Evolutionary conservation across 2,888 invertebrate species (phyloP).

Genomic region (Pogonocherus hispidulus): DNA sequence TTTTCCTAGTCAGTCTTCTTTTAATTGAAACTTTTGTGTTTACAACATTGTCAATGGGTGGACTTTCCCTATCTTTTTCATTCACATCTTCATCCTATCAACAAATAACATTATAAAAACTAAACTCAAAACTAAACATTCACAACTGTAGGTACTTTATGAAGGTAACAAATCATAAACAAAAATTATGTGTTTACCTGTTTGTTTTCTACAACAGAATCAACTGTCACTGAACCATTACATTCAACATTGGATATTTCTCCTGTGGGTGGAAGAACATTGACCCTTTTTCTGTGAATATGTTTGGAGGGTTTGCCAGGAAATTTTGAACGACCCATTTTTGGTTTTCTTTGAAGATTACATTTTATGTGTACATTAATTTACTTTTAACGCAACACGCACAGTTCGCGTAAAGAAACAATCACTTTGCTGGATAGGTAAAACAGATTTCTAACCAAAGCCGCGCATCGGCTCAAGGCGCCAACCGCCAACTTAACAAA

Average conservation of each 20-base stretch:
- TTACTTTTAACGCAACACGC: slow-evolving; percentile 61
- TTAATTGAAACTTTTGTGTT: slow-evolving; percentile 65
- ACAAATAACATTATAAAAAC: slow-evolving; percentile 17
- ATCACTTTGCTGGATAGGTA: slow-evolving; percentile 36
- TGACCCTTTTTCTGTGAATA: slow-evolving; percentile 87
- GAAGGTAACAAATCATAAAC: slow-evolving; percentile 32
- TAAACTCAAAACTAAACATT: background rate
- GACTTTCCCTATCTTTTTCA: slow-evolving; percentile 70
- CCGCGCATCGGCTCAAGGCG: background rate
- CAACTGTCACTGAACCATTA: slow-evolving; percentile 63
- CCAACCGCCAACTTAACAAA: background rate
- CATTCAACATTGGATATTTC: slow-evolving; percentile 61
- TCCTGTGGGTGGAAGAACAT: slow-evolving; percentile 76
- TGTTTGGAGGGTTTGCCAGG: slow-evolving; percentile 91
- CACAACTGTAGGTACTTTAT: background rate
- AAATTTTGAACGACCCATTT: slow-evolving; percentile 87
- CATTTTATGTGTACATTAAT: slow-evolving; percentile 59
- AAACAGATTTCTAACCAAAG: slow-evolving; percentile 22
- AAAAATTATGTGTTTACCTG: slow-evolving; percentile 63
- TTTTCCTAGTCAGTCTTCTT: slow-evolving; percentile 58
- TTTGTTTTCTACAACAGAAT: slow-evolving; percentile 64
- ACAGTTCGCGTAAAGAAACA: slow-evolving; percentile 48
- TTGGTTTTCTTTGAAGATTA: slow-evolving; percentile 55
- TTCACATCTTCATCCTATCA: slow-evolving; percentile 54
- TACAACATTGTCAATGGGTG: slow-evolving; percentile 64